Base-by-base conservation (phyloP, 2,113 vertebrate genomes). In the Eudorcas thomsonii region DNA sequence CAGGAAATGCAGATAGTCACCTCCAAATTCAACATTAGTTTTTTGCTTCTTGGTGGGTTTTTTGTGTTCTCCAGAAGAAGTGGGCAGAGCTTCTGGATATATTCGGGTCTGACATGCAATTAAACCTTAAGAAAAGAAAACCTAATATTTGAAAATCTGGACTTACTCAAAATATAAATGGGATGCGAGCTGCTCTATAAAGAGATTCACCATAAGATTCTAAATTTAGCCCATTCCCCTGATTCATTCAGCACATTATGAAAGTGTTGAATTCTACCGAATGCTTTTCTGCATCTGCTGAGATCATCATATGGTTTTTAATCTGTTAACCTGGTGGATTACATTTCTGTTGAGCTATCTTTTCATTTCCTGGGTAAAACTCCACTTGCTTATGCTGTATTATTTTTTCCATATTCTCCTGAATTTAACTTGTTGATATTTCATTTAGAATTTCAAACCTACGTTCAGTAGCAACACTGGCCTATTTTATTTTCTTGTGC, bases 191-290 rank as follows among this genome's bases (percentile, higher is more conserved):
- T 92, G 96, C 94, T 95, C 97, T 95, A 88, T 78, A 94, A 97
- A 88, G 62, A 83, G 93, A 97, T 93, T 97, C 92, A 97, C 95
- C 93, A 71, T 83, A 48, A 93, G 91, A 62, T 71, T 96, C 98
- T 97, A 98, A 98, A 98, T 98, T 98, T 98, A 98, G 95, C 95
- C 86, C 80, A 95, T 95, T 96, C 97, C 81, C 96, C 83, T 96
- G 91, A 96, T 96, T 97, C 93, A 97, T 84, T 94, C 91, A 98
- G 96, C 97, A 97, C 96, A 96, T 96, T 96, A 74, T 52, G 78
- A 59, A 97, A 96, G 93, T 62, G 93, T 39, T 93, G 96, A 33
- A 80, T 97, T 98, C 97, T 90, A 88, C 83, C 36, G 91, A 98
- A 90, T 85, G 87, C 80, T 94, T 95, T 92, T 84, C 91, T 87